phyloP scores from a whole-genome alignment of 2,113 vertebrate species.

The Eurypyga helias region DNA sequence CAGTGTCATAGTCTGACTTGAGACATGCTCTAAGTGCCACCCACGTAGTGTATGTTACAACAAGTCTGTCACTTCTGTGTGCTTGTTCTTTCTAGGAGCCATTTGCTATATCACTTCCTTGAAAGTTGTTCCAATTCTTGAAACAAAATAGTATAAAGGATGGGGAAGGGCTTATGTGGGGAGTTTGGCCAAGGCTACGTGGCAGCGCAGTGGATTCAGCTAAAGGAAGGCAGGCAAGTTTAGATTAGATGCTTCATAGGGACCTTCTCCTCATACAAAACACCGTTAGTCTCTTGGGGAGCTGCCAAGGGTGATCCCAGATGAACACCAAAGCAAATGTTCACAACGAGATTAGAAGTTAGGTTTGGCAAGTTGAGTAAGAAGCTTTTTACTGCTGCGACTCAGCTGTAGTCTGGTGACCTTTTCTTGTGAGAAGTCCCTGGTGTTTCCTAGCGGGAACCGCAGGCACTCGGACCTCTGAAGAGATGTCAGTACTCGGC shows the following conservation, averaged over 20 bases:
- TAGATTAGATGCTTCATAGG: background rate
- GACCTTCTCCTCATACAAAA: background rate
- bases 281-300: background rate
- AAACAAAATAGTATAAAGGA: background rate
- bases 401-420: background rate
- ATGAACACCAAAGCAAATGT: background rate
- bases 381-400: background rate
- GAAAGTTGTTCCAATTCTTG: background rate
- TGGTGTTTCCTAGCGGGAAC: background rate
- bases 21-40: background rate
- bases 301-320: background rate
- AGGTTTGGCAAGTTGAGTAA: background rate
- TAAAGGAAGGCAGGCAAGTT: background rate
- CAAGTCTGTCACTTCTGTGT: conserved; percentile 28
- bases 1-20: background rate
- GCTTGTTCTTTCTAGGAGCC: conserved; percentile 1
- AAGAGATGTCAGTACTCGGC: background rate
- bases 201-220: background rate
- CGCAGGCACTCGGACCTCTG: background rate
- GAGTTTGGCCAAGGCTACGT: background rate
- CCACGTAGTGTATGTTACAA: background rate
- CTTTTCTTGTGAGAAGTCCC: background rate
- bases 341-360: background rate
- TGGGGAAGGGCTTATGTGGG: background rate
- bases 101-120: background rate